Base-by-base conservation (phyloP, 2,797 vertebrate species). In the Danio jaintianensis region DNA sequence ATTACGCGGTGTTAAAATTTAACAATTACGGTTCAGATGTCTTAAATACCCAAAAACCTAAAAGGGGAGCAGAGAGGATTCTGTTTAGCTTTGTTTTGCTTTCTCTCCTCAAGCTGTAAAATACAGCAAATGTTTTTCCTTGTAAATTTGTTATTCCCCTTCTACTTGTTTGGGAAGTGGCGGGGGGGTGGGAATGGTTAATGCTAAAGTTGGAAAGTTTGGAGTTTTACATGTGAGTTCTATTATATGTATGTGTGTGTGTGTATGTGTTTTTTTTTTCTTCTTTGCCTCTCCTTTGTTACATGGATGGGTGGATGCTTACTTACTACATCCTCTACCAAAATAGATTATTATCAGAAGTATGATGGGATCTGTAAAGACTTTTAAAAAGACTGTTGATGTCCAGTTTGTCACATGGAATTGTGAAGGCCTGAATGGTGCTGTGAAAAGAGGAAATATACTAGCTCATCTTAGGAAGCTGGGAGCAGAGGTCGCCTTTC, bases 161-260 rank as follows among this genome's bases (percentile, higher is more conserved):
- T 11, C 55, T 20, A 20, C 55, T 58, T 58, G 55, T 58, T 58
- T 58, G 55, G 55, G 55, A 58, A 58, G 55, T 58, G 55, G 55
- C 10, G 10, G 55, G 58, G 58, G 18, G 11, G 22, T n/a, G n/a
- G n/a, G n/a, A n/a, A n/a, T n/a, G n/a, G 58, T 22, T 15, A 59
- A 22, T 29, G 4, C 11, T 7, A 9, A 18, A 18, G 55, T 22
- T 59, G 5, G 29, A 6, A 15, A 22, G 22, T 22, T 59, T 0
- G 0, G 56, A 12, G 20, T 59, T 59, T 11, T 59, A 22, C 6
- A 5, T 8, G 7, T 56, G 2, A 11, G 20, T 22, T 18, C 20
- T 61, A 8, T 3, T 15, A n/a, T n/a, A n/a, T n/a, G n/a, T n/a
- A n/a, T n/a, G 29, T 15, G 7, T 9, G 9, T 36, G 4, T 13